Percentiles rank a stretch among this genome's conserved stretches.
Conservation (phyloP, 2,113 vertebrate species). For the Oenanthe oenanthe region DNA sequence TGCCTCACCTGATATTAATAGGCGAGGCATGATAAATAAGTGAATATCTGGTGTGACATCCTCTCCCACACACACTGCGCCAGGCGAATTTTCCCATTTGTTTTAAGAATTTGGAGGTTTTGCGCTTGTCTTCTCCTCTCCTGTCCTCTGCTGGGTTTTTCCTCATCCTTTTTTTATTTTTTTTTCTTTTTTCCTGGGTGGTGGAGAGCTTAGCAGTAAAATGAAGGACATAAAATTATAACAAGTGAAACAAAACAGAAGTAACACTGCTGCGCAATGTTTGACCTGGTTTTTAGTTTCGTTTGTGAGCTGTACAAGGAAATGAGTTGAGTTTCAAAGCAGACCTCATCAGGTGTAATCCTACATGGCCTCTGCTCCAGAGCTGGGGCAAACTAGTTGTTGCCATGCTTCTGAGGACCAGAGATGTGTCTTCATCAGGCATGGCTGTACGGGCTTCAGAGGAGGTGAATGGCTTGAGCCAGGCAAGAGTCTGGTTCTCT, state of each 20-base stretch:
- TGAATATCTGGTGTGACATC: conserved; percentile 4
- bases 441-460: neutral
- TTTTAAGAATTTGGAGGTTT: neutral
- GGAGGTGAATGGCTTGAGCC: neutral
- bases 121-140: neutral
- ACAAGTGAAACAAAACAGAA: conserved; percentile 1
- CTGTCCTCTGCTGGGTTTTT: neutral
- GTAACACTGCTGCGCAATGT: neutral
- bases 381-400: neutral
- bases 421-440: neutral
- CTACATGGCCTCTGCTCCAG: neutral
- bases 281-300: conserved; percentile 24
- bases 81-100: neutral
- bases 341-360: neutral
- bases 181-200: neutral
- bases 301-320: neutral
- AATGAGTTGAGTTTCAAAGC: neutral
- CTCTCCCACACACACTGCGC: neutral
- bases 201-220: neutral
- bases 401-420: neutral
- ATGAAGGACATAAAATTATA: neutral
- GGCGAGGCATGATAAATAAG: conserved; percentile 19
- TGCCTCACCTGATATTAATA: conserved; percentile 32
- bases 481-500: neutral
- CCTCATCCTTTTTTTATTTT: neutral